These are phyloP conservation scores for Meiosimyza decipiens DNA, from an alignment of 2,888 invertebrate genomes.

Conservation along the genomic window DNA sequence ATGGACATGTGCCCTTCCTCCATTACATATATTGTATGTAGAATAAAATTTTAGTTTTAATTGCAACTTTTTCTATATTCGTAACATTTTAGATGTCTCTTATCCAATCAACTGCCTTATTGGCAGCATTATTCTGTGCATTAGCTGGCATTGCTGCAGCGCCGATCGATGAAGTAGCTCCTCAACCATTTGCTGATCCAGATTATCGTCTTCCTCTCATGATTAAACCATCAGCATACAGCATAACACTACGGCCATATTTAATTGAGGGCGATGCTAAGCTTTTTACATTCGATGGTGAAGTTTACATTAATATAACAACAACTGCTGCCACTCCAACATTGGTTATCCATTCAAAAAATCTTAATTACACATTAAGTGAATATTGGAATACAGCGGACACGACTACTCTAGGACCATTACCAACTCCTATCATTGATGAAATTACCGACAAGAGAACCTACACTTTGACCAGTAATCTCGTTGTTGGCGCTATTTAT, in stretches of 20 bases:
- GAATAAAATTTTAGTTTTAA: no score
- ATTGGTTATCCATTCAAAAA: constrained; percentile 69
- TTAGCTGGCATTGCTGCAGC: constrained; percentile 43
- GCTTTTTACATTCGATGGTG: constrained; percentile 63
- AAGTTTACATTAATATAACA: constrained; percentile 67
- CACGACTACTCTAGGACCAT: constrained; percentile 47
- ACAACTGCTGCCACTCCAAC: constrained; percentile 62
- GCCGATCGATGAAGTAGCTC: constrained; percentile 32
- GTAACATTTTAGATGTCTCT: constrained; percentile 35
- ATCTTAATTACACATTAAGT: constrained; percentile 54
- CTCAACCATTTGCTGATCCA: constrained; percentile 34
- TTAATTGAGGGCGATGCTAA: constrained; percentile 62
- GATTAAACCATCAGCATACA: constrained; percentile 70
- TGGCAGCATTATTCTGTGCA: constrained; percentile 48
- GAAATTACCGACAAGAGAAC: constrained; percentile 66
- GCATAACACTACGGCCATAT: constrained; percentile 69
- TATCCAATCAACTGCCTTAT: constrained; percentile 35
- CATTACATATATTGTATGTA: no score
- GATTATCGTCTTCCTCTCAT: constrained; percentile 55
- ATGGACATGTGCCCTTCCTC: no score
- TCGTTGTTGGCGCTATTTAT: constrained; percentile 63
- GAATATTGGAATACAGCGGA: constrained; percentile 49
- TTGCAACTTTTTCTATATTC: no score
- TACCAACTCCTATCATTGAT: constrained; percentile 44
- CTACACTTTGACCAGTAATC: constrained; percentile 60